A percentile compares a stretch with the other conserved stretches of the same genome.
Evolutionary conservation across 1,140 invertebrate species (phyloP).

Genomic region (Halyomorpha halys): DNA sequence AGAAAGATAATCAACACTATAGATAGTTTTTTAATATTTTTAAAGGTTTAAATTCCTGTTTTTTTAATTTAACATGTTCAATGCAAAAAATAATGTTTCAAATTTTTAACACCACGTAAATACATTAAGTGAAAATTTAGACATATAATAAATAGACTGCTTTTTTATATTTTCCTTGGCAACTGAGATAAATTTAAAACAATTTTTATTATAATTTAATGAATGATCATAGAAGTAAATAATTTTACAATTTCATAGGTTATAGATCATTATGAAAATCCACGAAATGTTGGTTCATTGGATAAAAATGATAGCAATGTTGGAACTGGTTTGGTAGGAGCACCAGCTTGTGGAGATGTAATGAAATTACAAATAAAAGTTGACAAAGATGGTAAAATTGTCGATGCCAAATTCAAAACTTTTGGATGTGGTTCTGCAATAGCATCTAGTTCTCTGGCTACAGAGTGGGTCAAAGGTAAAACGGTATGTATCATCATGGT

Average conservation of each 20-base stretch:
- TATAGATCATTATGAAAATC: conserved; percentile 99
- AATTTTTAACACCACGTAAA: too few species aligned
- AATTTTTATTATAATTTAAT: too few species aligned
- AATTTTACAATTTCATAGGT: conserved; percentile 50
- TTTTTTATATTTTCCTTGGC: too few species aligned
- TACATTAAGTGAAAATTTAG: too few species aligned
- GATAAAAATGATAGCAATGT: conserved; percentile 91
- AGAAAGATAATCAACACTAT: too few species aligned
- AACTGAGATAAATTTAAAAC: too few species aligned
- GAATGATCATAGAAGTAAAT: neutral
- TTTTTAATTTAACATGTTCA: too few species aligned
- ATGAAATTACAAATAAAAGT: conserved; percentile 96
- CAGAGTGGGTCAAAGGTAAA: conserved; percentile 99
- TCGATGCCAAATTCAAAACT: conserved; percentile 99
- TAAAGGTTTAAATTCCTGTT: too few species aligned
- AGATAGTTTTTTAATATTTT: too few species aligned
- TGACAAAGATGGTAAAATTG: conserved; percentile 92
- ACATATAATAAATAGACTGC: too few species aligned
- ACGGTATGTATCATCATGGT: conserved; percentile 45
- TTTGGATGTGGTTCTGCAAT: conserved; percentile 99
- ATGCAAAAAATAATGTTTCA: too few species aligned
- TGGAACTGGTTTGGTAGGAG: conserved; percentile 95
- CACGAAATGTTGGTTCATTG: conserved; percentile 93
- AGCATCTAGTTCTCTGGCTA: conserved; percentile 96
- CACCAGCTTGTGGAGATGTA: conserved; percentile 98